Conservation (phyloP, 2,888 invertebrate species). For the Dasypolia templi region DNA sequence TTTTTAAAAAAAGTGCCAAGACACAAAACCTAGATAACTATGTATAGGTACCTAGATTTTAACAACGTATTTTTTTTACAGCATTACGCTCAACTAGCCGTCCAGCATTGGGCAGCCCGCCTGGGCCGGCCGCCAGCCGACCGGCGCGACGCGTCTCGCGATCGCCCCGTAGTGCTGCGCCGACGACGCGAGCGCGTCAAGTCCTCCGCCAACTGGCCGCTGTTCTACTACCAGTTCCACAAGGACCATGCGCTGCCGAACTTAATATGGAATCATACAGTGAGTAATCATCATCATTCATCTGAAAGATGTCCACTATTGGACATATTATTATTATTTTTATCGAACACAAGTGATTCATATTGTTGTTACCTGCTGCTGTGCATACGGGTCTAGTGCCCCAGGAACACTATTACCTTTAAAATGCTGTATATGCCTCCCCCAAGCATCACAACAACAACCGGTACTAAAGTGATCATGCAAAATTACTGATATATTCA, state of each 20-base stretch:
- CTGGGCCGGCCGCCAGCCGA: slow-evolving; percentile 92
- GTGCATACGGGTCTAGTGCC: too few relatives aligned
- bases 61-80: slow-evolving; percentile 50
- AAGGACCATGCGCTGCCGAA: slow-evolving; percentile 98
- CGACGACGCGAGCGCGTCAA: slow-evolving; percentile 97
- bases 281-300: slow-evolving; percentile 74
- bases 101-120: slow-evolving; percentile 91
- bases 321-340: not conserved
- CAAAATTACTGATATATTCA: not conserved
- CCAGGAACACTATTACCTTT: too few relatives aligned
- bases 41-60: too few relatives aligned
- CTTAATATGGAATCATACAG: slow-evolving; percentile 99
- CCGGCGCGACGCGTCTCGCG: slow-evolving; percentile 90
- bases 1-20: not conserved
- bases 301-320: not conserved
- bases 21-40: too few relatives aligned
- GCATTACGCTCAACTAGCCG: slow-evolving; percentile 86
- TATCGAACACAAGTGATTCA: too few relatives aligned
- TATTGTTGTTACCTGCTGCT: too few relatives aligned
- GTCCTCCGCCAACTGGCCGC: slow-evolving; percentile 96
- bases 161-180: slow-evolving; percentile 97
- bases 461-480: too few relatives aligned
- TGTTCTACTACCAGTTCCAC: slow-evolving; percentile 98
- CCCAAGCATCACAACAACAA: too few relatives aligned
- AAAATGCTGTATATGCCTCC: too few relatives aligned